Conservation (phyloP, 2,113 vertebrate genomes). For the Protobothrops mucrosquamatus region DNA sequence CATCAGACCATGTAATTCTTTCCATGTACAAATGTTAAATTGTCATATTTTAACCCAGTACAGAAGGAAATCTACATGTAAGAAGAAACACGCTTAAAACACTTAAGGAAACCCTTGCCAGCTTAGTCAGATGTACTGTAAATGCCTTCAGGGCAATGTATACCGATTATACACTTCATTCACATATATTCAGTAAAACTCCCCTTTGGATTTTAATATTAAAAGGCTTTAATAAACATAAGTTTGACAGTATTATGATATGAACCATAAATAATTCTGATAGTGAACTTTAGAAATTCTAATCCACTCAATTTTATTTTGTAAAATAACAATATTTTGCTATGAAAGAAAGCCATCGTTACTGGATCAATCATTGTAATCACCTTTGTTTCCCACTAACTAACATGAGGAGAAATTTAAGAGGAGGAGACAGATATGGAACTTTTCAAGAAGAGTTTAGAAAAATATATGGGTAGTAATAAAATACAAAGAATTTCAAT, state of each 20-base stretch:
- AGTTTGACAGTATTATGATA: no score
- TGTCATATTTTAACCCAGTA: background rate
- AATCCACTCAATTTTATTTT: background rate
- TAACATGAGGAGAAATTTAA: no score
- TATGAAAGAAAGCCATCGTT: background rate
- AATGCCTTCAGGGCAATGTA: background rate
- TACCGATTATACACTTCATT: background rate
- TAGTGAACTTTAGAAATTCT: background rate
- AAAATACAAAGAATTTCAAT: no score
- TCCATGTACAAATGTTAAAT: background rate
- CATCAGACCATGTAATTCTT: background rate
- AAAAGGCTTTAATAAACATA: no score
- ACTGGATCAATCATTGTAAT: background rate
- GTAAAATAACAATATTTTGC: background rate
- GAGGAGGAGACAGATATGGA: background rate
- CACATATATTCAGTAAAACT: background rate
- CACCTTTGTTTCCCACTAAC: background rate
- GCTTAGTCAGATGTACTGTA: background rate
- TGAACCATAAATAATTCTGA: background rate
- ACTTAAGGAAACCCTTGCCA: background rate
- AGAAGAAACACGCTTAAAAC: background rate
- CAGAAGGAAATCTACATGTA: background rate
- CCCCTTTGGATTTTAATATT: background rate
- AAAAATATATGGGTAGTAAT: background rate
- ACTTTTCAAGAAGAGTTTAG: background rate